Base-by-base conservation (phyloP, 2,113 vertebrate species). In the Oreochromis tanganicae region DNA sequence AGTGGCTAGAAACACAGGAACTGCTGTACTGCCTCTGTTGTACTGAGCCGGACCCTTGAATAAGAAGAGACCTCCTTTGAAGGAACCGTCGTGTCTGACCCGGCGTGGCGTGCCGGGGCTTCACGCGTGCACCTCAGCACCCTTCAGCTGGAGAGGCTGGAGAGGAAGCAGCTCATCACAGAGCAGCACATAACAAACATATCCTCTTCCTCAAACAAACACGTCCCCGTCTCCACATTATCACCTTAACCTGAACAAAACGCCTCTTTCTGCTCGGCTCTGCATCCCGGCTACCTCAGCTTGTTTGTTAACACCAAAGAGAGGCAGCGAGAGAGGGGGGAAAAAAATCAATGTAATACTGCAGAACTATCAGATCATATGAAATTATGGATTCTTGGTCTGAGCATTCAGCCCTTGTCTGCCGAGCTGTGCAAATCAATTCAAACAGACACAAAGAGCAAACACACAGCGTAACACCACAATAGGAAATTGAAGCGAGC, bases 301-400 rank as follows among this genome's bases (percentile, higher is more conserved):
- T 96, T 97, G 97, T 98, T 98, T 97, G 97, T 98, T 97, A 95
- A 95, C 96, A 97, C 96, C 96, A 96, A 92, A 94, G 93, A 91
- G 85, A 91, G 91, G 80, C 88, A 90, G 88, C 6, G 61, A 68
- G 34, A 21, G 61, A 66, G 34, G 87, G 84, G 50, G 32, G 19
- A 6, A 55, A 96, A 96, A 97, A 98, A 98, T 98, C 97, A 97
- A 97, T 98, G 97, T 97, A 96, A 97, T 97, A 97, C 97, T 97
- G 97, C 97, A 97, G 96, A 97, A 98, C 97, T 97, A 97, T 98
- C 97, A 98, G 97, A 97, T 98, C 97, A 97, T 97, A 97, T 97
- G 97, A 98, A 98, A 97, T 98, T 97, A 97, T 97, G 96, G 97
- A 97, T 97, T 97, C 97, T 96, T 97, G 97, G 96, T 96, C 97